A percentile compares a stretch with the other conserved stretches of the same genome.
Evolutionary conservation across 2,797 vertebrate genomes (phyloP).

Genomic region (Leptatherina wallacei): DNA sequence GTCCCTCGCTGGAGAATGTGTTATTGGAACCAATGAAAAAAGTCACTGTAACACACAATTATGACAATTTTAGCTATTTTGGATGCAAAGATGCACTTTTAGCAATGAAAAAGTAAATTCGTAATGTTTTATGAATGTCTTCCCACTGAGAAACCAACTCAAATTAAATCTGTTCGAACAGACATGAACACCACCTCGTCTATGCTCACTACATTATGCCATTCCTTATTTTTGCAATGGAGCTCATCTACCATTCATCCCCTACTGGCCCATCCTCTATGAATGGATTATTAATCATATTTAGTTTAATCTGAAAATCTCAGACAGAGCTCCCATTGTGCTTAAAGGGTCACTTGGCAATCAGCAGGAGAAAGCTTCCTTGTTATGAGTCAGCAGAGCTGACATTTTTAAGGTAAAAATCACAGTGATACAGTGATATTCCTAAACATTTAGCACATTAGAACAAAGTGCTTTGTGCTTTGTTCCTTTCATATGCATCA

Average conservation of each 20-base stretch:
- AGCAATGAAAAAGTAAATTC: background rate
- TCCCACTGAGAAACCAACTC: slow-evolving; percentile 10
- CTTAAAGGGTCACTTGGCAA: slow-evolving; percentile 32
- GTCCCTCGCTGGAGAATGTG: background rate
- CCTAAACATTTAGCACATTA: background rate
- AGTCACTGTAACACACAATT: background rate
- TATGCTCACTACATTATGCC: slow-evolving; percentile 8
- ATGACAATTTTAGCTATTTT: background rate
- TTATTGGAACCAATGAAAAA: background rate
- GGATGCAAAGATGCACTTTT: background rate
- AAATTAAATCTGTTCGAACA: slow-evolving; percentile 23
- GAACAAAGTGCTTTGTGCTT: background rate
- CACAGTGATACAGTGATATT: background rate
- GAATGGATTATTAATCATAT: slow-evolving; percentile 73
- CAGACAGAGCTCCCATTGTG: slow-evolving; percentile 56
- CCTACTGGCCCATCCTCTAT: slow-evolving; percentile 30
- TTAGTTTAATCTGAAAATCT: slow-evolving; percentile 54
- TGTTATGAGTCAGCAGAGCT: slow-evolving; percentile 25
- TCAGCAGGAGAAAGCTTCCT: background rate
- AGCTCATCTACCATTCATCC: slow-evolving; percentile 34
- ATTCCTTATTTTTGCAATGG: slow-evolving; percentile 20
- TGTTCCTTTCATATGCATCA: background rate
- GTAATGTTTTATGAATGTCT: slow-evolving; percentile 23
- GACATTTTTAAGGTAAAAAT: slow-evolving; percentile 18
- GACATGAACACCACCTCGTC: slow-evolving; percentile 20